phyloP scores from a whole-genome alignment of 2,797 vertebrate species.

The Dendrocincla fuliginosa region DNA sequence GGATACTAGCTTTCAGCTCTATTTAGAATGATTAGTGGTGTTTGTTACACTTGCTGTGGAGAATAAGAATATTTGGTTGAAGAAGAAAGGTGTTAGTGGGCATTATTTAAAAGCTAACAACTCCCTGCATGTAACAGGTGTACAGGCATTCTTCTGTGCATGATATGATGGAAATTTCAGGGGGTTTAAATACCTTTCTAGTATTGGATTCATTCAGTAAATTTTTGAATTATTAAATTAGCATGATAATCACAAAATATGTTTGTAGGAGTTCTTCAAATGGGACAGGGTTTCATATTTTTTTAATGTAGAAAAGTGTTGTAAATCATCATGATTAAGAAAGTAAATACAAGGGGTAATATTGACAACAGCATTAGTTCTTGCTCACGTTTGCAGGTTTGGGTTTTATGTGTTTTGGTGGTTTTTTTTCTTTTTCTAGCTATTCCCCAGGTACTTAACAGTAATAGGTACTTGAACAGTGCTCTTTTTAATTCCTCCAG shows the following conservation, averaged over 20 bases:
- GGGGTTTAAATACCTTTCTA: background rate
- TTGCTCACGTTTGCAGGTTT: background rate
- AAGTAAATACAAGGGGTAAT: background rate
- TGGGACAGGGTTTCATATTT: background rate
- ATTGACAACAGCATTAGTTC: background rate
- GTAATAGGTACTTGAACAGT: background rate
- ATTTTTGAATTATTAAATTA: background rate
- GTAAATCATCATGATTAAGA: background rate
- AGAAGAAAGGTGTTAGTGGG: background rate
- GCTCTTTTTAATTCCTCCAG: slow-evolving; percentile 71
- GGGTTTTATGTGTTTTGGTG: background rate
- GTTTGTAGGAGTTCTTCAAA: background rate
- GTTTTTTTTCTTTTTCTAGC: background rate
- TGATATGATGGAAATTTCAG: background rate
- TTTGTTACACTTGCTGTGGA: background rate
- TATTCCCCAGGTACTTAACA: background rate
- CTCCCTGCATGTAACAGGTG: background rate
- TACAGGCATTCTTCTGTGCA: background rate
- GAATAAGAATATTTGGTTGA: slow-evolving; percentile 21
- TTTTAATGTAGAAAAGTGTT: background rate
- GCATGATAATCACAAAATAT: background rate
- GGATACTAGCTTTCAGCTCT: background rate
- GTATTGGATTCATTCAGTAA: background rate
- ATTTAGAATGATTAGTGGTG: background rate
- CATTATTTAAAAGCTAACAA: background rate